These are phyloP conservation scores for Arvicanthis niloticus DNA, from an alignment of 2,113 vertebrate species.

Conservation along the genomic window DNA sequence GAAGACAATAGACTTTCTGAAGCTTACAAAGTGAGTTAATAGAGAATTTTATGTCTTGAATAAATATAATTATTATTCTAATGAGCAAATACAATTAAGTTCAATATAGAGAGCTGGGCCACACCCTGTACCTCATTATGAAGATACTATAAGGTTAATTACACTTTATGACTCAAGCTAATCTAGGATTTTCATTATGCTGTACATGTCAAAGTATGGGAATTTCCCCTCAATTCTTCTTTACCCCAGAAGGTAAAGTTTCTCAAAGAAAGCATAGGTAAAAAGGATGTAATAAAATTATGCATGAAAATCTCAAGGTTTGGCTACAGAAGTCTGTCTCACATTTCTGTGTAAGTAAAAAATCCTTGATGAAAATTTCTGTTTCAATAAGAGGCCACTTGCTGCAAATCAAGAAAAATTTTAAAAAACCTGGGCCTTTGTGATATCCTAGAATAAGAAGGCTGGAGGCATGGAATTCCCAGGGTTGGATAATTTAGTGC, in stretches of 20 bases:
- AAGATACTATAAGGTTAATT: not conserved
- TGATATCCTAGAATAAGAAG: not conserved
- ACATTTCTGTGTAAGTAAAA: not conserved
- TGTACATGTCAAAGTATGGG: not conserved
- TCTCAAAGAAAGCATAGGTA: not conserved
- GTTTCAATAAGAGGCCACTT: not conserved
- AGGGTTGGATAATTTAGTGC: not conserved
- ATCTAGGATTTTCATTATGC: not conserved
- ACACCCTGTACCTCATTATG: not conserved
- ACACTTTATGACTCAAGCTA: not conserved
- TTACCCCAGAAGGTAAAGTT: not conserved
- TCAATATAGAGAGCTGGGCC: not conserved
- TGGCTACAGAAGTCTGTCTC: not conserved
- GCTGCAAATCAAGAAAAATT: not conserved
- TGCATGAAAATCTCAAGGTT: not conserved
- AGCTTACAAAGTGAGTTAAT: not conserved
- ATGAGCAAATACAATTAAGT: slow-evolving; percentile 16
- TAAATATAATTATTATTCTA: not conserved
- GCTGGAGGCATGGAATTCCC: not conserved
- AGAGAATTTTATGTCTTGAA: not conserved
- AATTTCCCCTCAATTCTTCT: not conserved
- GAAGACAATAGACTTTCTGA: not conserved
- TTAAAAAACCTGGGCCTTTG: not conserved
- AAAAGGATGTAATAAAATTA: not conserved
- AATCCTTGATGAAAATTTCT: not conserved